Conservation (phyloP, 2,888 invertebrate genomes). For the Heliconius charithonia region DNA sequence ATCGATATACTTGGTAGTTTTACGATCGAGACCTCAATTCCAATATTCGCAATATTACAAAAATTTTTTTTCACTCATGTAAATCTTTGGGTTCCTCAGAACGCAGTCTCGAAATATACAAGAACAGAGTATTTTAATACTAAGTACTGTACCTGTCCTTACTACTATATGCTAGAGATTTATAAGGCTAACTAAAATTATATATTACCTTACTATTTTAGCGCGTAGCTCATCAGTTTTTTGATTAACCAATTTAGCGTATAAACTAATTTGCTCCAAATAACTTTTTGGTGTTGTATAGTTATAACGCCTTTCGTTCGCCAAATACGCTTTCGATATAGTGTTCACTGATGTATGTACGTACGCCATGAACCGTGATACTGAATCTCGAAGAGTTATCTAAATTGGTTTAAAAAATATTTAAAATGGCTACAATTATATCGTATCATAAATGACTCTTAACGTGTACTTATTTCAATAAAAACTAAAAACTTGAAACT, state of each 20-base stretch:
- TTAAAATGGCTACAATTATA: neutral
- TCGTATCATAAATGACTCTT: too few relatives aligned
- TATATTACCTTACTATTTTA: conserved; percentile 87
- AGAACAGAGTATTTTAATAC: too few relatives aligned
- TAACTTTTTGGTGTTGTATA: conserved; percentile 99
- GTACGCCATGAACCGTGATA: conserved; percentile 96
- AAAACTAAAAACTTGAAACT: neutral
- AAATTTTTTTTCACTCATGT: too few relatives aligned
- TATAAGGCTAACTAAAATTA: neutral
- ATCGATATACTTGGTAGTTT: too few relatives aligned
- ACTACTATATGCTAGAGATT: too few relatives aligned
- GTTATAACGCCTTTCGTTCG: conserved; percentile 96
- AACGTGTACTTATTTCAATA: too few relatives aligned
- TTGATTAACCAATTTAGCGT: conserved; percentile 92
- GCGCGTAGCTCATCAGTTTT: conserved; percentile 94
- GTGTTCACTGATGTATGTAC: conserved; percentile 97
- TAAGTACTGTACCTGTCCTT: too few relatives aligned
- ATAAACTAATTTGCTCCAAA: conserved; percentile 96
- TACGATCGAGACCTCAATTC: too few relatives aligned
- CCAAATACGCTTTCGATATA: conserved; percentile 92
- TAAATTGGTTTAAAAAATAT: conserved; percentile 56
- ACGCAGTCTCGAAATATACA: too few relatives aligned
- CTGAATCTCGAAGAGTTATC: conserved; percentile 90
- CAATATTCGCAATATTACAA: too few relatives aligned
- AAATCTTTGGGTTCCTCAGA: too few relatives aligned